Evolutionary conservation across 2,797 vertebrate genomes (phyloP).

Genomic region (Paramormyrops hopkinsi): DNA sequence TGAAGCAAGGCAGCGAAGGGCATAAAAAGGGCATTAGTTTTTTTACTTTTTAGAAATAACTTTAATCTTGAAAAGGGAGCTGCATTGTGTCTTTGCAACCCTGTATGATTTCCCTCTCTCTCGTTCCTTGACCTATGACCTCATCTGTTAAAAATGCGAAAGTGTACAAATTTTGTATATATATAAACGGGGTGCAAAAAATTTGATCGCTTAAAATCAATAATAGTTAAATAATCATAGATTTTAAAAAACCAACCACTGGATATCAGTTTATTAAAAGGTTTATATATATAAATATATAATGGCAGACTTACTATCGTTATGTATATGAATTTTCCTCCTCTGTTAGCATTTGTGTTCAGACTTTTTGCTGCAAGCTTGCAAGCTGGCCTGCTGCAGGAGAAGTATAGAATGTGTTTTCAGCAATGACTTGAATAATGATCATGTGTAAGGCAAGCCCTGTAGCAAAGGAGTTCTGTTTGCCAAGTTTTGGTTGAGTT

Average conservation of each 20-base stretch:
- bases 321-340: constrained; percentile 66
- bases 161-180: constrained; percentile 69
- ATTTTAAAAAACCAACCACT: constrained; percentile 73
- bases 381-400: constrained; percentile 50
- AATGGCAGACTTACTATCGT: constrained; percentile 75
- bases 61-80: constrained; percentile 20
- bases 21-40: constrained; percentile 51
- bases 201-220: constrained; percentile 75
- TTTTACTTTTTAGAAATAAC: constrained; percentile 13
- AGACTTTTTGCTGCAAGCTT: constrained; percentile 67
- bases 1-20: constrained; percentile 62
- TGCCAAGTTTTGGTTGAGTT: constrained; percentile 41
- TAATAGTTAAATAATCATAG: constrained; percentile 52
- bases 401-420: constrained; percentile 37
- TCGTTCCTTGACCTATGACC: constrained; percentile 20
- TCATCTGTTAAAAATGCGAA: constrained; percentile 40
- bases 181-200: constrained; percentile 63
- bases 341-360: constrained; percentile 60
- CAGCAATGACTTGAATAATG: constrained; percentile 43
- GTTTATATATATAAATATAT: constrained; percentile 70
- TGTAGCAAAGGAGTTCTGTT: constrained; percentile 39
- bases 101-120: background rate
- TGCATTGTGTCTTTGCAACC: constrained; percentile 7
- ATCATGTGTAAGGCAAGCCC: constrained; percentile 35
- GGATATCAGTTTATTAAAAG: constrained; percentile 84